phyloP scores from a whole-genome alignment of 2,113 vertebrate species.

The Papio anubis region DNA sequence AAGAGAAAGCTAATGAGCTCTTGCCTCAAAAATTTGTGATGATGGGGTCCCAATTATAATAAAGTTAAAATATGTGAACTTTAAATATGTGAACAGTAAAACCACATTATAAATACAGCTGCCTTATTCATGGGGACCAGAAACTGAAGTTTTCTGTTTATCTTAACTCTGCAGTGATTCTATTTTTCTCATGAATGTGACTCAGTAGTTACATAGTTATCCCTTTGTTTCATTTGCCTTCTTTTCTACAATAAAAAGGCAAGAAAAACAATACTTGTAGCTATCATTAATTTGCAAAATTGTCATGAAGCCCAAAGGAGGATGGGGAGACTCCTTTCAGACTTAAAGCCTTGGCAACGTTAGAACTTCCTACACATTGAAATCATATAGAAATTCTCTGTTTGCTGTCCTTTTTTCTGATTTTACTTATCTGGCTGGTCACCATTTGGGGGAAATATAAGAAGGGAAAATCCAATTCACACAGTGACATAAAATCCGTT shows the following conservation, averaged over 20 bases:
- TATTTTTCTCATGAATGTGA: conserved; percentile 36
- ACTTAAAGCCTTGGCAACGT: neutral
- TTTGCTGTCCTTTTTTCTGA: conserved; percentile 51
- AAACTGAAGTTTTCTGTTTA: conserved; percentile 44
- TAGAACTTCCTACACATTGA: conserved; percentile 55
- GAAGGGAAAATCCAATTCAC: conserved; percentile 74
- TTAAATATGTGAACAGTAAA: conserved; percentile 49
- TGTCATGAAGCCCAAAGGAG: conserved; percentile 33
- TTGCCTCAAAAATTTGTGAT: conserved; percentile 15
- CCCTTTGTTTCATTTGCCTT: neutral
- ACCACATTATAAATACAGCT: neutral
- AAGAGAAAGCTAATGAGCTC: conserved; percentile 50
- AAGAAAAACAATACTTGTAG: conserved; percentile 1
- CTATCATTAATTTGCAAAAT: conserved; percentile 55
- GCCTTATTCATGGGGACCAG: neutral
- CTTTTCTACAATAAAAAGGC: neutral
- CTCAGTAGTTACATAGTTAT: conserved; percentile 4
- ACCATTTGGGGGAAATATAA: conserved; percentile 55
- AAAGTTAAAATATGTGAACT: conserved; percentile 60
- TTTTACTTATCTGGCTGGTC: conserved; percentile 59
- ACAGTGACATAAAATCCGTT: conserved; percentile 68
- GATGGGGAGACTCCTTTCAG: neutral
- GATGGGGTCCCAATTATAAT: conserved; percentile 1
- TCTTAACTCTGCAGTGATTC: neutral
- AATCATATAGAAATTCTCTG: conserved; percentile 58